Evolutionary conservation across 2,113 vertebrate genomes (phyloP), one percentile per base, ranked within the genome.

Genomic region (Vanacampus margaritifer): DNA sequence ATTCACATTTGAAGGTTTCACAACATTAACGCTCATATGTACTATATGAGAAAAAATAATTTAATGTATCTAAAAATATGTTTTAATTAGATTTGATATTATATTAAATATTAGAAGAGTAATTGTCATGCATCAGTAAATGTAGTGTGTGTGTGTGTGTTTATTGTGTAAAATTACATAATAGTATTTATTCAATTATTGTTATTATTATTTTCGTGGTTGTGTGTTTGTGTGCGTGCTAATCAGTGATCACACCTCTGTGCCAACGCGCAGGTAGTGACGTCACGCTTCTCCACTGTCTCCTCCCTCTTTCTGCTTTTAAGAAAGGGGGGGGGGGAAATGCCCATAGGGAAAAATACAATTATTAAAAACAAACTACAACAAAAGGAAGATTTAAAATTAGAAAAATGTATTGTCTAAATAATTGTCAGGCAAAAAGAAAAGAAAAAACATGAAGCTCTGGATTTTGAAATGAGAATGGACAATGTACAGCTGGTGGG

Each of bases 201-300:
- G 16, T 16, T 17, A 14, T 46, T 17, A 46, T 46, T 19, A 19
- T 46, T 46, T 46, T 46, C 6, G 43, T 45, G 17, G 43, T 16
- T 17, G 6, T 51, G 69, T 51, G 68, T 45, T 58, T 65, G 68
- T 57, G 76, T 16, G 69, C 61, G 73, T 69, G 45, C 80, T 85
- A 84, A 87, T 84, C 81, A 84, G 69, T 51, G 77, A 74, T 83
- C 72, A 76, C 86, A 87, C 75, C 36, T 80, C 68, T 64, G 60
- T 74, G 75, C 71, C 60, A 63, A 66, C 41, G 36, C 73, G 72
- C 68, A 68, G 58, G 46, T 28, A 65, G 50, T 89, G 86, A 88
- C 81, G 81, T 87, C 87, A 85, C 43, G 23, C 37, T 28, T 28
- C 0, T 10, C 1, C 24, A 28, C 54, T 10, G 17, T 65, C 17